These are phyloP conservation scores for Thera britannica DNA, from an alignment of 2,888 invertebrate species.

Conservation along the genomic window DNA sequence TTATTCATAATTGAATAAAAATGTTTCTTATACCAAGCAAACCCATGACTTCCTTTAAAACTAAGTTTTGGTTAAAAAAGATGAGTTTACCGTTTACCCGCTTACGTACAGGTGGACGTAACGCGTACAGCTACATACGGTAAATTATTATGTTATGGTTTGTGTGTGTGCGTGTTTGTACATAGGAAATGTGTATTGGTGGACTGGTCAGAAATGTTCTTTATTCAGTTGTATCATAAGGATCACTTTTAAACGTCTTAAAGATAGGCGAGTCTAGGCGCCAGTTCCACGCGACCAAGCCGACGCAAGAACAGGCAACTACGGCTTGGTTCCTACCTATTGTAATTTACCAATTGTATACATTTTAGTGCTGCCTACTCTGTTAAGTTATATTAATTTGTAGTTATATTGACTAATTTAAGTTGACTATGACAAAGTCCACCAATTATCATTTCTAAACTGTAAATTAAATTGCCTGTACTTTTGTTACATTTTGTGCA, in stretches of 20 bases:
- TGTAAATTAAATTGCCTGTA: constrained; percentile 32
- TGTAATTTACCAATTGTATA: too few species aligned
- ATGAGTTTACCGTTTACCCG: constrained; percentile 67
- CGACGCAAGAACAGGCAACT: too few species aligned
- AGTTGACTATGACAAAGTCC: background rate
- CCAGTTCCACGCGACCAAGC: too few species aligned
- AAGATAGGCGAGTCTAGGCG: too few species aligned
- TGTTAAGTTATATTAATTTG: background rate
- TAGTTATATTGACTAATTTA: too few species aligned
- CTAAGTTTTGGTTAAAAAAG: constrained; percentile 25
- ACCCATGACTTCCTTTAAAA: constrained; percentile 36
- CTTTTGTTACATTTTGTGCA: constrained; percentile 27
- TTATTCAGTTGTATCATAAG: too few species aligned
- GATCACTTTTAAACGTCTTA: too few species aligned
- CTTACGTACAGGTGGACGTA: constrained; percentile 84
- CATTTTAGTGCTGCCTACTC: too few species aligned
- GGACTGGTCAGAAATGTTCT: background rate
- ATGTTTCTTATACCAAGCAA: constrained; percentile 29
- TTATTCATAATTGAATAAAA: too few species aligned
- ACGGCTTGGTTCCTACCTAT: too few species aligned
- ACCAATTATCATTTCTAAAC: constrained; percentile 22
- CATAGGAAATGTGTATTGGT: constrained; percentile 24
- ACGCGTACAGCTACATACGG: constrained; percentile 81
- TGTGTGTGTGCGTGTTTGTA: constrained; percentile 54
- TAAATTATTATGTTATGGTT: constrained; percentile 63